Base-by-base conservation (phyloP, 2,113 vertebrate genomes). In the Salvelinus sp. region DNA sequence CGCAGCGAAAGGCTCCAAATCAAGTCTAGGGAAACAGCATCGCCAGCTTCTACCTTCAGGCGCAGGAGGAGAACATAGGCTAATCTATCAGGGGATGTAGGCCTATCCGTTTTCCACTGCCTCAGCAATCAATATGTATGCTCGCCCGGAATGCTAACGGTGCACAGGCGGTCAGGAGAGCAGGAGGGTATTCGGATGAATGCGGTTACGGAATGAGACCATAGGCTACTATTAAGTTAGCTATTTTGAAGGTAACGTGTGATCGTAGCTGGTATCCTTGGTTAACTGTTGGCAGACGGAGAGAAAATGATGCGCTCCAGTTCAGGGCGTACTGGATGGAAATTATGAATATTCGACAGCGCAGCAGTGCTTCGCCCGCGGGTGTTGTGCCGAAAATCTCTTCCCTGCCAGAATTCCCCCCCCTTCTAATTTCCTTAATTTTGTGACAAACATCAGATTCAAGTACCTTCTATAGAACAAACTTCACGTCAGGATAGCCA, bases 1-100 rank as follows among this genome's bases (percentile, higher is more conserved):
- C 69, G 76, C 79, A 62, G 87, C 89, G 76, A 86, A 86, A 85
- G 69, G n/a, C 67, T 50, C 50, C 73, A 78, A 74, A 69, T 71
- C 54, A 79, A 72, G 75, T 72, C 76, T 33, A 69, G 64, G 73
- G 69, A 70, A 74, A 65, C 16, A 69, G 83, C 83, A 81, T 84
- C 62, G 25, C 76, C 74, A 38, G 79, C 74, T 80, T 82, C 73
- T 72, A 85, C 69, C 2, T 12, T 16, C 54, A 70, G 57, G 44
- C 25, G 12, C 72, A 47, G 5, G 50, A 77, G 18, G 27, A 48
- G 16, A 57, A 16, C 57, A 13, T n/a, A 22, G 25, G 38, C 33
- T 47, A 20, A 18, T 28, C 30, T 69, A 63, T 33, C 44, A 16
- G 85, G 76, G 23, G 38, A 70, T 79, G 72, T 81, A 44, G 9